Base-by-base conservation (phyloP, 1,140 invertebrate genomes). In the Trachymyrmex cornetzi region DNA sequence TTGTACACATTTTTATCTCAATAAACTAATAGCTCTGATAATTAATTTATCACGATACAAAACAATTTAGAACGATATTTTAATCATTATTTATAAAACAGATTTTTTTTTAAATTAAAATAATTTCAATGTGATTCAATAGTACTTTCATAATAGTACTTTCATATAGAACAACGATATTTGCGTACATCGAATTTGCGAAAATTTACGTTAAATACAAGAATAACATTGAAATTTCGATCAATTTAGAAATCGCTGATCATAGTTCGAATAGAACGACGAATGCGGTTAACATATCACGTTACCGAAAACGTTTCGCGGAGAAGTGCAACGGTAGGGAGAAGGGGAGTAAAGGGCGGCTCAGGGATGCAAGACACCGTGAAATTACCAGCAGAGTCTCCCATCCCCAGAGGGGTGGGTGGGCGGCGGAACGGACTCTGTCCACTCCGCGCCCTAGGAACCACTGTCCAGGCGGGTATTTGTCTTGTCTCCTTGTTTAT, bases 401-500 rank as follows among this genome's bases (percentile, higher is more conserved):
- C 94, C 95, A 95, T 94, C 92, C 94, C 92, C 90, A 90, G 88
- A 93, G 90, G 93, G 92, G 86, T 89, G 86, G 87, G 24, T 86
- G 88, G 92, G 92, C 90, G 91, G 92, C 91, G 93, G 94, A 95
- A 95, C 94, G 95, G 94, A 95, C 94, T 95, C 94, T 95, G 95
- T 95, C 95, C 95, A 95, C 95, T 95, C 92, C 90, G 94, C 93
- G 91, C 90, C 91, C 89, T 89, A 79, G 91, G 91, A 88, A 90
- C 90, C 89, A 91, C 93, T 92, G 91, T 89, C 91, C 92, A 92
- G 91, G 93, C 92, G 94, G 94, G 95, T 95, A 95, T 95, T 95
- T 95, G 95, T 95, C 95, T 95, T 95, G 95, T 95, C 95, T 95
- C 94, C 94, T 95, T 95, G 95, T 95, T 95, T 95, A 95, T 95